A percentile compares a stretch with the other conserved stretches of the same genome.
phyloP scores from a whole-genome alignment of 2,888 invertebrate genomes.

The Torymus tubicola region DNA sequence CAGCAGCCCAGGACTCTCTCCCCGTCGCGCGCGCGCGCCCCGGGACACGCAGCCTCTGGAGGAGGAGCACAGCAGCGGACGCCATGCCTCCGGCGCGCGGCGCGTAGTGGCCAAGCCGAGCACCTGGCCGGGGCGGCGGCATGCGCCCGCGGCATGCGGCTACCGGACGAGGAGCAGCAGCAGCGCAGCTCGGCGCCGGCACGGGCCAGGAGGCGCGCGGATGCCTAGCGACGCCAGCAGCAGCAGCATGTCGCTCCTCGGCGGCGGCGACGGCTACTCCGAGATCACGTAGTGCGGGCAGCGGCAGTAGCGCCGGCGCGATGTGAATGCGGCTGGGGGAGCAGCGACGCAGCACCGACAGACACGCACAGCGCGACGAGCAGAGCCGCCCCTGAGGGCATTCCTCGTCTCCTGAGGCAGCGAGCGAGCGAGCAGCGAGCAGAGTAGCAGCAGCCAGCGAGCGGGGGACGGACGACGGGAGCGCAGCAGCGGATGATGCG shows the following conservation, averaged over 20 bases:
- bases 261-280: conserved; percentile 33
- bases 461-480: conserved; percentile 59
- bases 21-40: too few relatives aligned
- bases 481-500: conserved; percentile 63
- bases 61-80: background rate
- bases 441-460: conserved; percentile 65
- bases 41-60: background rate
- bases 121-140: background rate
- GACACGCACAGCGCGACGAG: conserved; percentile 7
- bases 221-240: conserved; percentile 49
- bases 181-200: conserved; percentile 63
- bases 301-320: background rate
- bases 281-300: conserved; percentile 38
- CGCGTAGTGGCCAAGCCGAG: background rate
- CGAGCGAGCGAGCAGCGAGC: conserved; percentile 57
- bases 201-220: conserved; percentile 61
- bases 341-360: background rate
- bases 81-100: background rate
- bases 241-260: conserved; percentile 45
- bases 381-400: background rate
- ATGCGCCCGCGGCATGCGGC: background rate
- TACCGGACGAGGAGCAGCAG: conserved; percentile 53
- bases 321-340: conserved; percentile 13
- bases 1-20: too few relatives aligned
- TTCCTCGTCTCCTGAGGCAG: conserved; percentile 59